Percentiles rank a stretch among this genome's conserved stretches.
phyloP scores from a whole-genome alignment of 35 echinoderm and acorn worm species.

The Nesometra sesokonis region DNA sequence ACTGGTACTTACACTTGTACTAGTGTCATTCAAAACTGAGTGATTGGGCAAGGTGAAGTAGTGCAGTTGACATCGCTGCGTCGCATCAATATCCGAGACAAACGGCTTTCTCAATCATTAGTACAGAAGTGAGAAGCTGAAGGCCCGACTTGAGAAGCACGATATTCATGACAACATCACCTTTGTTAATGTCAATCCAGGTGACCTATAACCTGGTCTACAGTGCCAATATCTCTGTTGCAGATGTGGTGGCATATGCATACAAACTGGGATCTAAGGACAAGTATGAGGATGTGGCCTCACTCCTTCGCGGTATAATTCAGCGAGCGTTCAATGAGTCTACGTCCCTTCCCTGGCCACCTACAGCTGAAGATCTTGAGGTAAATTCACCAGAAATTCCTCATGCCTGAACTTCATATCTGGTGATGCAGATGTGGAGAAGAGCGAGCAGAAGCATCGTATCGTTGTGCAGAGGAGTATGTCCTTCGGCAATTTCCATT shows the following conservation, averaged over 20 bases:
- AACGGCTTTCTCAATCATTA: not conserved
- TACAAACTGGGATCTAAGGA: slow-evolving; percentile 3
- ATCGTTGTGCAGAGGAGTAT: slow-evolving; percentile 29
- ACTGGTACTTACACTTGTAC: too few relatives aligned
- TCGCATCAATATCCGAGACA: not conserved
- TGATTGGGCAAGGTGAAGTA: too few relatives aligned
- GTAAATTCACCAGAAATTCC: slow-evolving; percentile 7
- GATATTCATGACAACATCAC: not conserved
- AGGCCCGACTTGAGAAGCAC: slow-evolving; percentile 4
- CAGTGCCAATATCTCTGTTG: not conserved
- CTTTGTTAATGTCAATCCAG: slow-evolving; percentile 24
- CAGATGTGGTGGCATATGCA: slow-evolving; percentile 1
- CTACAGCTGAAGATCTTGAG: slow-evolving; percentile 20
- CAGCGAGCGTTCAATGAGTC: slow-evolving; percentile 17
- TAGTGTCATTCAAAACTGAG: too few relatives aligned
- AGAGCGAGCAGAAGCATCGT: not conserved
- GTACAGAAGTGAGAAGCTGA: slow-evolving; percentile 15
- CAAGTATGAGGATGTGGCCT: not conserved
- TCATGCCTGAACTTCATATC: slow-evolving; percentile 1
- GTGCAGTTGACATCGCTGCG: not conserved
- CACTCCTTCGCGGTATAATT: slow-evolving; percentile 3
- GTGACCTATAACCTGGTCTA: slow-evolving; percentile 7
- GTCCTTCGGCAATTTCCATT: slow-evolving; percentile 29
- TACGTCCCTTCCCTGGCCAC: slow-evolving; percentile 22
- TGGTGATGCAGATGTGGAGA: not conserved